Percentiles rank a stretch among this genome's conserved stretches.
These are phyloP conservation scores for Hylaeus volcanicus DNA, from an alignment of 1,140 invertebrate species.

Conservation along the genomic window DNA sequence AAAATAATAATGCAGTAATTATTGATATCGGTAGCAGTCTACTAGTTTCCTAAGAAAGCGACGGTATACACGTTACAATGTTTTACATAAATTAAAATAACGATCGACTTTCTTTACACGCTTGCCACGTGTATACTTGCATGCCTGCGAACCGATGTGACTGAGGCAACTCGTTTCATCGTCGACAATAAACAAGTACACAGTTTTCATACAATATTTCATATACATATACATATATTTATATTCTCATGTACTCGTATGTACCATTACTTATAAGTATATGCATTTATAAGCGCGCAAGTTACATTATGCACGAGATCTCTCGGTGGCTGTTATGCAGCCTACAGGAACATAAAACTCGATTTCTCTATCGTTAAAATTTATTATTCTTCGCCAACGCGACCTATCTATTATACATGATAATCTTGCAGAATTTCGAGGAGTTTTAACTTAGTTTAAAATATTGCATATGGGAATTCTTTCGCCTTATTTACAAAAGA, in stretches of 20 bases:
- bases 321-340: slow-evolving; percentile 71
- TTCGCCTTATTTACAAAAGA: slow-evolving; percentile 62
- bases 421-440: slow-evolving; percentile 33
- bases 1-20: slow-evolving; percentile 69
- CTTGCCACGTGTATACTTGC: slow-evolving; percentile 55
- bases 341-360: slow-evolving; percentile 77
- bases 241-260: slow-evolving; percentile 32
- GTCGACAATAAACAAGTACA: slow-evolving; percentile 52
- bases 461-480: slow-evolving; percentile 41
- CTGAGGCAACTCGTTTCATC: not conserved
- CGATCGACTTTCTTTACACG: slow-evolving; percentile 47
- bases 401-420: slow-evolving; percentile 61
- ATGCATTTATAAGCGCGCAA: slow-evolving; percentile 59
- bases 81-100: slow-evolving; percentile 71
- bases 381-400: slow-evolving; percentile 60
- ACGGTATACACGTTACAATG: slow-evolving; percentile 68
- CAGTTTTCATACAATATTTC: slow-evolving; percentile 40
- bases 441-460: slow-evolving; percentile 29
- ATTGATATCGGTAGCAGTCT: slow-evolving; percentile 71
- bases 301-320: slow-evolving; percentile 77
- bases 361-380: slow-evolving; percentile 61
- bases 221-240: slow-evolving; percentile 34
- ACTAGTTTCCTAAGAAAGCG: slow-evolving; percentile 72
- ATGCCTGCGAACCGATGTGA: slow-evolving; percentile 37
- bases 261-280: slow-evolving; percentile 38